A percentile compares a stretch with the other conserved stretches of the same genome.
These are phyloP conservation scores for Vipera latastei DNA, from an alignment of 2,797 vertebrate genomes.

Conservation along the genomic window DNA sequence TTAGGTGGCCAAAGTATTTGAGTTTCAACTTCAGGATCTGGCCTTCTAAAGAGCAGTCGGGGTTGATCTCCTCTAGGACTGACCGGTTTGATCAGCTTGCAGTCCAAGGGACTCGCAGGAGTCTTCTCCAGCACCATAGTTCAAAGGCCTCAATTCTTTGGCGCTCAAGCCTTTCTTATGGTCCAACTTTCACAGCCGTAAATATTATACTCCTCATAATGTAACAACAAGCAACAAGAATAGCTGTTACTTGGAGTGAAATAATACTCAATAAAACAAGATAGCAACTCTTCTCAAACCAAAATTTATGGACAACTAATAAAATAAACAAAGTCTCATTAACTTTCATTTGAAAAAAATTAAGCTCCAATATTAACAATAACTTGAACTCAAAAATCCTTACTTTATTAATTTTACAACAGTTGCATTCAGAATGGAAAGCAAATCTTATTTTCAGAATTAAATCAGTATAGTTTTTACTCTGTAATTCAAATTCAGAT, in stretches of 20 bases:
- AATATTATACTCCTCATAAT: conserved; percentile 60
- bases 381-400: conserved; percentile 30
- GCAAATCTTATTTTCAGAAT: neutral
- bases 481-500: neutral
- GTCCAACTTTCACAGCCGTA: conserved; percentile 12
- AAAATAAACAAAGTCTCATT: conserved; percentile 7
- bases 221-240: conserved; percentile 45
- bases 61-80: too few relatives aligned
- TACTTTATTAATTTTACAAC: conserved; percentile 43
- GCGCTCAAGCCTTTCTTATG: too few relatives aligned
- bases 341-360: conserved; percentile 3
- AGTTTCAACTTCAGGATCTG: too few relatives aligned
- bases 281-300: neutral
- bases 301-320: neutral
- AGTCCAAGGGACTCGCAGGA: too few relatives aligned
- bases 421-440: conserved; percentile 49
- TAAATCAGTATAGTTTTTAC: neutral
- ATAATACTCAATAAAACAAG: neutral
- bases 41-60: too few relatives aligned
- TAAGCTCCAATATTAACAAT: conserved; percentile 29
- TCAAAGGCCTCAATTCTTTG: too few relatives aligned
- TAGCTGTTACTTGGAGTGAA: neutral
- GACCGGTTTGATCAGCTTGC: too few relatives aligned
- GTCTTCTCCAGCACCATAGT: too few relatives aligned
- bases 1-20: too few relatives aligned